Evolutionary conservation across 2,113 vertebrate species (phyloP).

Genomic region (Coregonus clupeaformis): DNA sequence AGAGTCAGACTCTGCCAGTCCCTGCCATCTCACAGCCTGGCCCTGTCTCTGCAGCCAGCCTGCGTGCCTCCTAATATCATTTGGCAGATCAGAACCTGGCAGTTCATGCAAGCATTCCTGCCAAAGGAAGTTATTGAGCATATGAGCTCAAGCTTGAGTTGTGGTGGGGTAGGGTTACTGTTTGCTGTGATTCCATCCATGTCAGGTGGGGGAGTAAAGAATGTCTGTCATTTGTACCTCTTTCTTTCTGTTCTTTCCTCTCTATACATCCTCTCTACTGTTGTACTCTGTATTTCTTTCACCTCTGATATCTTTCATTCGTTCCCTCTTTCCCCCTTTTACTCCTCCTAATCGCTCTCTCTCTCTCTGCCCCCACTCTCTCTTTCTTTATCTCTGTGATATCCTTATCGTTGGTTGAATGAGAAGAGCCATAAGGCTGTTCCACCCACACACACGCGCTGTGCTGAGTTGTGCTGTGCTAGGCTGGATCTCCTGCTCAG

Average conservation of each 20-base stretch:
- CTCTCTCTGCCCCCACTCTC: background rate
- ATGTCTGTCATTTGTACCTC: slow-evolving; percentile 53
- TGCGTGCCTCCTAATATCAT: slow-evolving; percentile 61
- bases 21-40: slow-evolving; percentile 58
- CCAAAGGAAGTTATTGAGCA: slow-evolving; percentile 59
- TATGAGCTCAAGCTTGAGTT: slow-evolving; percentile 60
- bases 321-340: slow-evolving; percentile 61
- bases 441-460: slow-evolving; percentile 59
- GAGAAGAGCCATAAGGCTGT: slow-evolving; percentile 73
- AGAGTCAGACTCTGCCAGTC: slow-evolving; percentile 47
- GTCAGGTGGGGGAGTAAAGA: slow-evolving; percentile 62
- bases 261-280: slow-evolving; percentile 58
- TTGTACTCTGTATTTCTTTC: slow-evolving; percentile 57
- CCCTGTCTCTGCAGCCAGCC: slow-evolving; percentile 54
- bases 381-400: slow-evolving; percentile 35
- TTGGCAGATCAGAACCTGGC: slow-evolving; percentile 66
- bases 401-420: slow-evolving; percentile 71
- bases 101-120: slow-evolving; percentile 55
- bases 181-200: slow-evolving; percentile 48
- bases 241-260: slow-evolving; percentile 53
- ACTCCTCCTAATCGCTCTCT: slow-evolving; percentile 14
- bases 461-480: slow-evolving; percentile 63
- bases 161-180: slow-evolving; percentile 57
- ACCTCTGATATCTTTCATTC: slow-evolving; percentile 55
- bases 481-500: slow-evolving; percentile 66